Base-by-base conservation (phyloP, 2,113 vertebrate species). In the Dipodomys spectabilis region DNA sequence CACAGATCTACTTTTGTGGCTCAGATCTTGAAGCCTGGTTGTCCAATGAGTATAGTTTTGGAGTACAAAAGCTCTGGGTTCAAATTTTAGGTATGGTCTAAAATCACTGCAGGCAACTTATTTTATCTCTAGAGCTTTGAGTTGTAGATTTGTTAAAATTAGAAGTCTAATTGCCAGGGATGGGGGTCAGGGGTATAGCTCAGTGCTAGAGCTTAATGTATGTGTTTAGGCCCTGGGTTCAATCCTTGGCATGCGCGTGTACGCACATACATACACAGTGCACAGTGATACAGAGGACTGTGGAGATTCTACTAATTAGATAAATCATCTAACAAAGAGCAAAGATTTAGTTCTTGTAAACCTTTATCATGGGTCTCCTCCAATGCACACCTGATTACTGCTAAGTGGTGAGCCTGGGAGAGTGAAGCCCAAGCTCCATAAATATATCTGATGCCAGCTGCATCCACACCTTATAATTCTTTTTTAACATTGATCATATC, bases 41-140 rank as follows among this genome's bases (percentile, higher is more conserved):
- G 35, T 95, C 71, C 60, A 71, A 28, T 90, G 45, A 73, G 20
- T 35, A 8, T 27, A 84, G 28, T 6, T 85, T 82, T 84, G 19
- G 22, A 77, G 78, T 84, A 65, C 62, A 95, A 75, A 72, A 83
- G 45, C 53, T 79, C 35, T 13, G 23, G 44, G 20, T 89, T 92
- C 88, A 74, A 74, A 87, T 57, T n/a, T 81, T 68, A 39, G 49
- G 35, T 77, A 10, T 83, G 57, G 32, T 35, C 44, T 45, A 77
- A 77, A 32, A 32, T 32, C 32, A 53, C 23, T 13, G 15, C 11
- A 77, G 62, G 32, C 62, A 64, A 75, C 7, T 67, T 49, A 68
- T 18, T 73, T 77, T 65, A 75, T 39, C 64, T 77, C 20, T 74
- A 32, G 65, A 74, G 80, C 27, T 62, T 60, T 6, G 39, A 57